A percentile compares a stretch with the other conserved stretches of the same genome.
These are phyloP conservation scores for Drosophila quasianomalipes DNA, from an alignment of 2,888 invertebrate genomes.

Conservation along the genomic window DNA sequence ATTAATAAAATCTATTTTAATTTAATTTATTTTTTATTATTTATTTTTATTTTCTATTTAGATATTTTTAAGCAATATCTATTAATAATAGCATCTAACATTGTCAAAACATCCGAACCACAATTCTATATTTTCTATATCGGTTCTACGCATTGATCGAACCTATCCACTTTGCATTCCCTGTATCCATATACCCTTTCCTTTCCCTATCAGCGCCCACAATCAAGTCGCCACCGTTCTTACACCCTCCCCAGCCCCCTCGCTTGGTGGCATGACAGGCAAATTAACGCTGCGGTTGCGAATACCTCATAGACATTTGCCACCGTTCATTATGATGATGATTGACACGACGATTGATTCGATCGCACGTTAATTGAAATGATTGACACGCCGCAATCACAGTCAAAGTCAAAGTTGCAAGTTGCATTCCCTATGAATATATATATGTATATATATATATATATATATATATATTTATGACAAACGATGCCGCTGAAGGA, in stretches of 20 bases:
- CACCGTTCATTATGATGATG: slow-evolving; percentile 53
- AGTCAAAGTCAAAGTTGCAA: slow-evolving; percentile 31
- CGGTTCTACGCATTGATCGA: not conserved
- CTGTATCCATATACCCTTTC: not conserved
- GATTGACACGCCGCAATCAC: slow-evolving; percentile 65
- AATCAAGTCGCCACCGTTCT: not conserved
- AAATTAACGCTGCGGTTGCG: slow-evolving; percentile 72
- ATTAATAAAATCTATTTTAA: not conserved
- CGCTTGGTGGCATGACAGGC: slow-evolving; percentile 52
- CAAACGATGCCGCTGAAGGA: slow-evolving; percentile 45
- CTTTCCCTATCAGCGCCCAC: slow-evolving; percentile 10
- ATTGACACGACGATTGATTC: slow-evolving; percentile 78
- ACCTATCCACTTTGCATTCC: not conserved
- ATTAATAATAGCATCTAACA: not conserved
- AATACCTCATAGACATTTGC: slow-evolving; percentile 19
- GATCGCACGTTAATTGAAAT: slow-evolving; percentile 80
- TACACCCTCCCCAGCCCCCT: not conserved
- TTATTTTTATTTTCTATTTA: not conserved
- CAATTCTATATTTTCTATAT: not conserved
- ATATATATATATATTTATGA: slow-evolving; percentile 22
- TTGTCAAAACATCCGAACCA: not conserved
- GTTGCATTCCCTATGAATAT: slow-evolving; percentile 26
- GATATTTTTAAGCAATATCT: not conserved
- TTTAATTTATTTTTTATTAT: not conserved
- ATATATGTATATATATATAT: slow-evolving; percentile 1